Evolutionary conservation across 2,113 vertebrate species (phyloP).

Genomic region (Lasiurus cinereus): DNA sequence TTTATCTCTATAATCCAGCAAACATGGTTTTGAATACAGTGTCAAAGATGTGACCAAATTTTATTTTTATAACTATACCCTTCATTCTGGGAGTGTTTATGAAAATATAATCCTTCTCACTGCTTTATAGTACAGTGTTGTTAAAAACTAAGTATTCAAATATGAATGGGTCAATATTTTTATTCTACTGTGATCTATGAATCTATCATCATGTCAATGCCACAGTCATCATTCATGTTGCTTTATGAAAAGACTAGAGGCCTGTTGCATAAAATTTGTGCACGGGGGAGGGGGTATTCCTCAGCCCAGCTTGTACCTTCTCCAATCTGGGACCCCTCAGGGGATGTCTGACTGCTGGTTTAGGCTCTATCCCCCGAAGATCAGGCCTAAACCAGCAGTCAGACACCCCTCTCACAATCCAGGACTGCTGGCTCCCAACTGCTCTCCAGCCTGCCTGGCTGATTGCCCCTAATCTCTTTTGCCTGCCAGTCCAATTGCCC

Average conservation of each 20-base stretch:
- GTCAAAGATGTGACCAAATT: neutral
- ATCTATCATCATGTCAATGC: no score
- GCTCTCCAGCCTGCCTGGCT: no score
- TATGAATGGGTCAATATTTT: neutral
- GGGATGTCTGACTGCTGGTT: no score
- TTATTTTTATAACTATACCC: neutral
- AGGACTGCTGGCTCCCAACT: no score
- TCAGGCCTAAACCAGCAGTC: no score
- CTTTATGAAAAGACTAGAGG: neutral
- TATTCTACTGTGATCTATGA: neutral
- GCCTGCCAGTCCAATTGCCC: no score
- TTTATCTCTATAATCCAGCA: neutral
- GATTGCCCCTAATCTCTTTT: no score
- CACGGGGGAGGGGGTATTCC: accelerated
- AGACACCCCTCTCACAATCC: no score
- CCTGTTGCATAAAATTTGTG: no score
- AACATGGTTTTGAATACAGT: neutral
- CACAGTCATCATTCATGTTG: neutral
- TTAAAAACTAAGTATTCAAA: neutral
- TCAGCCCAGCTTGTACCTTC: no score
- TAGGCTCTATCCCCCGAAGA: no score
- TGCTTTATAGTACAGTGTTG: neutral
- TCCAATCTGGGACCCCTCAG: no score
- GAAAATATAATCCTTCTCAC: neutral
- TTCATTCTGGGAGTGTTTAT: neutral